phyloP scores from a whole-genome alignment of 2,888 invertebrate genomes.

The Lepidochrysops patricia region DNA sequence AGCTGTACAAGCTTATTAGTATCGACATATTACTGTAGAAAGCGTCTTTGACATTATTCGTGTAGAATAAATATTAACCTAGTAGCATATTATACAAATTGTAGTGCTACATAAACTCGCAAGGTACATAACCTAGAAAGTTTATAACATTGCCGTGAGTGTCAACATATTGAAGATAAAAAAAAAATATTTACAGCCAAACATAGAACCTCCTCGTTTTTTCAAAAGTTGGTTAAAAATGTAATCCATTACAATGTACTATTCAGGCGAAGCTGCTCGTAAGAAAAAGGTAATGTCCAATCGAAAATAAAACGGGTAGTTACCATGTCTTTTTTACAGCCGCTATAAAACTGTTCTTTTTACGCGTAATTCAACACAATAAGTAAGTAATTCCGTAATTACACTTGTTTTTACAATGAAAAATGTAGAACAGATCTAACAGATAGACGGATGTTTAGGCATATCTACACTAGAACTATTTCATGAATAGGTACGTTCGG shows the following conservation, averaged over 20 bases:
- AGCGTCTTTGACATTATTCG: neutral
- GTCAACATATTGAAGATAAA: too few species aligned
- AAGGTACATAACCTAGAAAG: too few species aligned
- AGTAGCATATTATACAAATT: too few species aligned
- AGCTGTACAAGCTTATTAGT: conserved; percentile 9
- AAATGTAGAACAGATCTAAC: too few species aligned
- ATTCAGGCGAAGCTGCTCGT: neutral
- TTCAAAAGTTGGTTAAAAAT: neutral
- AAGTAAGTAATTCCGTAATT: neutral
- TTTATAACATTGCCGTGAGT: neutral
- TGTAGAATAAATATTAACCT: neutral
- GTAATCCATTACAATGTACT: neutral
- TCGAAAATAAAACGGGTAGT: conserved; percentile 8
- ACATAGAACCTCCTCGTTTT: too few species aligned
- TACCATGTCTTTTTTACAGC: conserved; percentile 13
- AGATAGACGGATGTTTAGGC: too few species aligned
- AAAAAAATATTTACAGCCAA: too few species aligned
- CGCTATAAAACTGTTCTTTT: conserved; percentile 12
- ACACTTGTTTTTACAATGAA: too few species aligned
- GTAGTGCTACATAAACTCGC: too few species aligned
- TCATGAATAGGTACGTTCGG: too few species aligned
- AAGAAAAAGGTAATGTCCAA: neutral
- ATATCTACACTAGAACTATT: too few species aligned
- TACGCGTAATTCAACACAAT: neutral
- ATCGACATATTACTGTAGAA: neutral